Evolutionary conservation across 23 tunicate genomes (phyloP).

Genomic region (Halocynthia roretzi): DNA sequence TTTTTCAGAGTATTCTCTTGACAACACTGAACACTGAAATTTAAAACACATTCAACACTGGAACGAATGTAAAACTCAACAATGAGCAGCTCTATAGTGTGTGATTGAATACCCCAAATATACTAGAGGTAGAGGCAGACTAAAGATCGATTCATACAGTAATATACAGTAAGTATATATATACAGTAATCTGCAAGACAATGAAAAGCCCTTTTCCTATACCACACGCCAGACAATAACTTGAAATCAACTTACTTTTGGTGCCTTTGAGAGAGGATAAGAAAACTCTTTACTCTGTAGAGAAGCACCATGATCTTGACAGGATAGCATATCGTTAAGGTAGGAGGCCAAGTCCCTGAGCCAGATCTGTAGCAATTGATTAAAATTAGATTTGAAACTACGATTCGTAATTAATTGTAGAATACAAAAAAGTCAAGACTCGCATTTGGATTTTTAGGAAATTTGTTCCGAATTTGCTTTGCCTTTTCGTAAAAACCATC

Average conservation of each 20-base stretch:
- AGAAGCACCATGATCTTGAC: constrained; percentile 31
- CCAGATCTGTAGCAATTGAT: constrained; percentile 34
- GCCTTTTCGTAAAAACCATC: constrained; percentile 8
- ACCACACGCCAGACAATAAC: neutral
- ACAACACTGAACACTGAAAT: too few species aligned
- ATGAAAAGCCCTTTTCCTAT: neutral
- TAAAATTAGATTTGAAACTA: neutral
- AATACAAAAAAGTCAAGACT: neutral
- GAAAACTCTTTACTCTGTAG: constrained; percentile 17
- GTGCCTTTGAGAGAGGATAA: constrained; percentile 33
- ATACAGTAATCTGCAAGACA: neutral
- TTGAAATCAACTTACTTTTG: constrained; percentile 19
- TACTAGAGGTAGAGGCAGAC: neutral
- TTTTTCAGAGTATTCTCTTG: too few species aligned
- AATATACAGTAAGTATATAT: neutral
- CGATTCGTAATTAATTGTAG: neutral
- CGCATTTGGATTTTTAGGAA: constrained; percentile 8
- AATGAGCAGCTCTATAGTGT: too few species aligned
- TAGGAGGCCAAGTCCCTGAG: constrained; percentile 19
- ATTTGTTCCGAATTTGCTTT: neutral
- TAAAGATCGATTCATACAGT: neutral
- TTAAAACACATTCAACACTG: too few species aligned
- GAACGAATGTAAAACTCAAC: too few species aligned
- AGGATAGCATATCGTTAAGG: constrained; percentile 26
- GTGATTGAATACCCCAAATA: neutral